These are phyloP conservation scores for Phalacrocorax aristotelis DNA, from an alignment of 2,113 vertebrate genomes.

Conservation along the genomic window DNA sequence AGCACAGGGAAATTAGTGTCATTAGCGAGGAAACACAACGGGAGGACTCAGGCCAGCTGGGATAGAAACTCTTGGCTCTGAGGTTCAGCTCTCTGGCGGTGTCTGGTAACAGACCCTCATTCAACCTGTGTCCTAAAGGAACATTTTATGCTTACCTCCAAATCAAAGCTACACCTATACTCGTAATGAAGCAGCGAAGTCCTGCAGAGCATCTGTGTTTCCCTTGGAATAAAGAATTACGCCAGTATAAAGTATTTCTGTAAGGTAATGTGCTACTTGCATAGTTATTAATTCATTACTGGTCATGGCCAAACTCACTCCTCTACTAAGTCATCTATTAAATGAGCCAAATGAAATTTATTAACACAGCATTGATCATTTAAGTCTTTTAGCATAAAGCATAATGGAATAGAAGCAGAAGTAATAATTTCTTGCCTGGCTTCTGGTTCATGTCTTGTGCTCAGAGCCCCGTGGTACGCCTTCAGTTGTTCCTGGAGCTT, in stretches of 20 bases:
- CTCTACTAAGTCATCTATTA: constrained; percentile 58
- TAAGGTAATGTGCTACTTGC: constrained; percentile 37
- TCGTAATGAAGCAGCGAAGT: rapidly evolving
- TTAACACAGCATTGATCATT: constrained; percentile 61
- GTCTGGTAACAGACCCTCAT: neutral
- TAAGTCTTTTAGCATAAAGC: constrained; percentile 52
- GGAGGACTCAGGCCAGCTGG: neutral
- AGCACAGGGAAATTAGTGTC: neutral
- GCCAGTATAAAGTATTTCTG: neutral
- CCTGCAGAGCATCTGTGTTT: neutral
- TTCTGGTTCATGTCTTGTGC: neutral
- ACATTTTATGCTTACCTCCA: neutral
- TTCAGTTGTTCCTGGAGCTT: neutral
- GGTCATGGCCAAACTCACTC: constrained; percentile 52
- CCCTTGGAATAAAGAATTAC: neutral
- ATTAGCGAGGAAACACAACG: neutral
- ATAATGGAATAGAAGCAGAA: constrained; percentile 35
- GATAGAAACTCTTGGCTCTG: neutral
- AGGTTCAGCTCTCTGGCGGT: neutral
- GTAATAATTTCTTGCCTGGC: constrained; percentile 1
- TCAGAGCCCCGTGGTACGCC: neutral
- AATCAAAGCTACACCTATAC: neutral
- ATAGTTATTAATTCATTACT: constrained; percentile 63
- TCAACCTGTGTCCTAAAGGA: neutral
- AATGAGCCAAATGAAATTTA: constrained; percentile 63